phyloP scores from a whole-genome alignment of 2,113 vertebrate species.

The Solenodon paradoxus region DNA sequence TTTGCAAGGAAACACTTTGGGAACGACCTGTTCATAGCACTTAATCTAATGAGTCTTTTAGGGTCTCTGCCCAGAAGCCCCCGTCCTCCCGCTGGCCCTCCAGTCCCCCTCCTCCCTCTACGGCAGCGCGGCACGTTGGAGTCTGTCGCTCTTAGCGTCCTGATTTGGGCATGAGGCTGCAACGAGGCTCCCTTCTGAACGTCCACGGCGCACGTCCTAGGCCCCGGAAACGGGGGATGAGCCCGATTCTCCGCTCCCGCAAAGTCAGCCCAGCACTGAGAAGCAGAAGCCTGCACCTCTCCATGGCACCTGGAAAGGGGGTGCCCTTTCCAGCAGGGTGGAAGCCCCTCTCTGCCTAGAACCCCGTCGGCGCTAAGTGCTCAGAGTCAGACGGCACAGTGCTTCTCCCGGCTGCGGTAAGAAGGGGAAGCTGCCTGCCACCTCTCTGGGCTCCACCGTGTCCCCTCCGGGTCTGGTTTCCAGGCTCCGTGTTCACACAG shows the following conservation, averaged over 20 bases:
- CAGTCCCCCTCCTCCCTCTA: neutral
- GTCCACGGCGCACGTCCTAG: neutral
- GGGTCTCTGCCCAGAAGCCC: neutral
- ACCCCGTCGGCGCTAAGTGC: neutral
- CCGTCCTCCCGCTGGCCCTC: neutral
- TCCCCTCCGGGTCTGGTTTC: too few relatives aligned
- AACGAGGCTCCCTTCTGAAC: neutral
- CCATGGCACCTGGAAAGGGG: too few relatives aligned
- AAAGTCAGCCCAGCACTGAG: rapidly evolving
- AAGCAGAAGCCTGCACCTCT: too few relatives aligned
- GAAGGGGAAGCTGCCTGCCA: too few relatives aligned
- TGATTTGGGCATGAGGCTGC: neutral
- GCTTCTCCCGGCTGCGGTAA: too few relatives aligned
- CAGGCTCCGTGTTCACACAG: neutral
- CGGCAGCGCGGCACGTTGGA: neutral
- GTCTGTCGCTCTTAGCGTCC: neutral
- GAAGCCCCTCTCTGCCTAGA: neutral
- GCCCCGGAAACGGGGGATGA: neutral
- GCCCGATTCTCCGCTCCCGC: rapidly evolving
- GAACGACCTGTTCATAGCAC: neutral
- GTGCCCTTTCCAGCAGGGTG: rapidly evolving
- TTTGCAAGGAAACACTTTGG: neutral
- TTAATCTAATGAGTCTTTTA: neutral
- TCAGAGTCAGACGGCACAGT: neutral
- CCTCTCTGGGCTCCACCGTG: too few relatives aligned